A percentile compares a stretch with the other conserved stretches of the same genome.
These are phyloP conservation scores for Craterocephalus amniculus DNA, from an alignment of 2,797 vertebrate species.

Conservation along the genomic window DNA sequence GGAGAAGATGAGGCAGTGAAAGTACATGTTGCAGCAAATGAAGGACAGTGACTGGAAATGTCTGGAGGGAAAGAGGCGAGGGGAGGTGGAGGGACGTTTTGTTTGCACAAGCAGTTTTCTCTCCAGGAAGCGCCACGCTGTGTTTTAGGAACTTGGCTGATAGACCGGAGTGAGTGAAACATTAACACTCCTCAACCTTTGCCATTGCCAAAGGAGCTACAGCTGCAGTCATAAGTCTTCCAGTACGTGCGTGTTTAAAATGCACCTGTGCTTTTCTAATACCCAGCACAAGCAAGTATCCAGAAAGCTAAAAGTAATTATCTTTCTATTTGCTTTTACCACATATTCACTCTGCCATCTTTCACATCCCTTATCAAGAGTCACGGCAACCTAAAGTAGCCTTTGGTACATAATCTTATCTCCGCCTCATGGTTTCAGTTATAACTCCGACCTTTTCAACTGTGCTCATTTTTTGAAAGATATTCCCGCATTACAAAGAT, in stretches of 20 bases:
- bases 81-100: slow-evolving; percentile 34
- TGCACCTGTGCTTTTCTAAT: slow-evolving; percentile 3
- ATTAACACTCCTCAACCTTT: slow-evolving; percentile 71
- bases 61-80: slow-evolving; percentile 34
- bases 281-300: slow-evolving; percentile 11
- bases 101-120: slow-evolving; percentile 64
- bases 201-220: slow-evolving; percentile 50
- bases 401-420: slow-evolving; percentile 41
- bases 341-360: background rate
- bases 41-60: slow-evolving; percentile 59
- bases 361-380: slow-evolving; percentile 30
- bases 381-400: slow-evolving; percentile 8
- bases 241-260: slow-evolving; percentile 5
- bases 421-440: slow-evolving; percentile 48
- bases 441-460: slow-evolving; percentile 40
- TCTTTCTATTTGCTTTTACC: slow-evolving; percentile 26
- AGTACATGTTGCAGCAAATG: slow-evolving; percentile 50
- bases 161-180: slow-evolving; percentile 58
- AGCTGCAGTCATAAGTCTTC: slow-evolving; percentile 32
- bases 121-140: slow-evolving; percentile 43
- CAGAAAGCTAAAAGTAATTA: slow-evolving; percentile 32
- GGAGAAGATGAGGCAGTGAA: slow-evolving; percentile 43
- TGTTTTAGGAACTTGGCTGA: slow-evolving; percentile 67
- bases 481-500: slow-evolving; percentile 31
- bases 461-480: slow-evolving; percentile 23